Evolutionary conservation across 2,888 invertebrate species (phyloP).

Genomic region (Eupithecia exiguata): DNA sequence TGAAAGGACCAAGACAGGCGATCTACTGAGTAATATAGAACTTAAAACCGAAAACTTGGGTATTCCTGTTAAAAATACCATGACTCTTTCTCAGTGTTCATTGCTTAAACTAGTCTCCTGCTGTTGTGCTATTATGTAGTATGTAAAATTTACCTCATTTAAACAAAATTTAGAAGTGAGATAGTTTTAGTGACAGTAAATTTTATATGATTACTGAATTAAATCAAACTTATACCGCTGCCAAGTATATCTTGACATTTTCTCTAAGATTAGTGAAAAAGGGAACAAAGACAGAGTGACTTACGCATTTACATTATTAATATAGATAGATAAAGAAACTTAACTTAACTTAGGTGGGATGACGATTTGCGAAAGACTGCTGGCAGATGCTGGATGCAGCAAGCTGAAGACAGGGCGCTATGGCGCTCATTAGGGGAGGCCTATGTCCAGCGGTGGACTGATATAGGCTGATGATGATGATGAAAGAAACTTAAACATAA

Average conservation of each 20-base stretch:
- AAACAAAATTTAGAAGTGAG: background rate
- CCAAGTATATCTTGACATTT: background rate
- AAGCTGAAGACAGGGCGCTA: no score
- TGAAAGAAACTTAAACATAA: background rate
- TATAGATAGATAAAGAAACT: background rate
- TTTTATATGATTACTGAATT: background rate
- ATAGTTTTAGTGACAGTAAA: background rate
- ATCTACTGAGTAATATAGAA: background rate
- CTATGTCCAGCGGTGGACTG: no score
- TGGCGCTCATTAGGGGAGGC: no score
- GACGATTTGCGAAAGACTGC: no score
- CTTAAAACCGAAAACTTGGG: background rate
- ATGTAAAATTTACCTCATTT: background rate
- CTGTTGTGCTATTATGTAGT: background rate
- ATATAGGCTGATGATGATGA: no score
- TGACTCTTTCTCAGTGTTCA: background rate
- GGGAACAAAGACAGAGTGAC: background rate
- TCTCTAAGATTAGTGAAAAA: background rate
- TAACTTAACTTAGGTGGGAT: no score
- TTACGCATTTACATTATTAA: background rate
- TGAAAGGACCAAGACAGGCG: background rate
- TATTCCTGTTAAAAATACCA: background rate
- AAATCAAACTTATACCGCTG: background rate
- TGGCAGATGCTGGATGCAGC: no score
- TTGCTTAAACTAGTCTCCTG: background rate